A percentile compares a stretch with the other conserved stretches of the same genome.
Conservation (phyloP, 2,888 invertebrate genomes). For the Frankliniella fusca region DNA sequence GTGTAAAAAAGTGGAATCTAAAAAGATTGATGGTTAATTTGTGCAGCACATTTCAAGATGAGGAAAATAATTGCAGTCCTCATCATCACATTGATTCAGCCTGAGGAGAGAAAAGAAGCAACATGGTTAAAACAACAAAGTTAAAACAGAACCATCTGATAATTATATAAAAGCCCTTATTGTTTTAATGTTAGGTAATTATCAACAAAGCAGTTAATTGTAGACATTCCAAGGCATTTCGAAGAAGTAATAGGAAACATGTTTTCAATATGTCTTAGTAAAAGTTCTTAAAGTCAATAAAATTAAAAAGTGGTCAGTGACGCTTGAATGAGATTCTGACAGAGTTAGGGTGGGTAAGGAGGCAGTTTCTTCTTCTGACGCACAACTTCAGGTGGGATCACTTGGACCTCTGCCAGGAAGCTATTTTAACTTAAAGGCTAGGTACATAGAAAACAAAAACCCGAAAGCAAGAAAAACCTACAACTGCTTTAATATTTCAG, state of each 20-base stretch:
- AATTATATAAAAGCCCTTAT: too few species aligned
- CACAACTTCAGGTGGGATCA: background rate
- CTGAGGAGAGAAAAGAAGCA: slow-evolving; percentile 27
- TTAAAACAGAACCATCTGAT: background rate
- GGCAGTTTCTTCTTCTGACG: background rate
- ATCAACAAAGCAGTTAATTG: too few species aligned
- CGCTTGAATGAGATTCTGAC: too few species aligned
- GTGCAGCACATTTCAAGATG: background rate
- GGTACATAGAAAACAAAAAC: background rate
- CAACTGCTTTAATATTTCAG: background rate
- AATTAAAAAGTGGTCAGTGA: too few species aligned
- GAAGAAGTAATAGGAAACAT: too few species aligned
- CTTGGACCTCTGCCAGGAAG: background rate
- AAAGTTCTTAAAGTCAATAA: background rate
- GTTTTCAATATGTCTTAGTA: background rate
- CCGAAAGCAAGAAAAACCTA: background rate
- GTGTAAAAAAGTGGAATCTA: background rate
- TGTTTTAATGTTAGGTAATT: too few species aligned
- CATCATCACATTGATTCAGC: background rate
- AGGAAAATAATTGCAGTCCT: background rate
- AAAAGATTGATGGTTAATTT: background rate
- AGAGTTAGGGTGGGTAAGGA: too few species aligned
- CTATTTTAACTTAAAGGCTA: background rate
- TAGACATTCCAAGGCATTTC: too few species aligned
- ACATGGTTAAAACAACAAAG: background rate